Evolutionary conservation across 2,888 invertebrate species (phyloP).

Genomic region (Diarsia brunnea): DNA sequence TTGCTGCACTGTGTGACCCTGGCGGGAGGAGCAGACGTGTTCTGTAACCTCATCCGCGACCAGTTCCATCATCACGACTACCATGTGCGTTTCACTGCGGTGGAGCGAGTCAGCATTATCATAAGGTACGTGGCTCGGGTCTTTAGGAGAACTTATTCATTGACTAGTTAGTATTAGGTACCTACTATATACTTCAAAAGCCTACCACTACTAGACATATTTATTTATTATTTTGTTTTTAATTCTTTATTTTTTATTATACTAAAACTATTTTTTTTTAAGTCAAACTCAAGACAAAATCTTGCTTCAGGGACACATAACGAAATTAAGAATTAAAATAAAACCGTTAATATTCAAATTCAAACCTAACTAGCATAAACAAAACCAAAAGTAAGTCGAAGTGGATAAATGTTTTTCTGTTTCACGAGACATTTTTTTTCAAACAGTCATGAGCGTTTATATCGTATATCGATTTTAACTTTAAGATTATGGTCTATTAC

Average conservation of each 20-base stretch:
- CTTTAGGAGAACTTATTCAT: background rate
- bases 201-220: too few relatives aligned
- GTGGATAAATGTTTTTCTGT: background rate
- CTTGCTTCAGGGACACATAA: background rate
- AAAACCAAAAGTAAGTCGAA: background rate
- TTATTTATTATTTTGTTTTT: too few relatives aligned
- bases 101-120: conserved; percentile 98
- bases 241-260: too few relatives aligned
- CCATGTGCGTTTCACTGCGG: conserved; percentile 97
- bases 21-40: conserved; percentile 98
- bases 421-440: background rate
- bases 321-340: background rate
- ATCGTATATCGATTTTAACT: background rate
- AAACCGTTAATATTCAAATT: background rate
- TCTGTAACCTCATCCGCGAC: conserved; percentile 98
- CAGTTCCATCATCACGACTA: conserved; percentile 98
- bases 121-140: conserved; percentile 89
- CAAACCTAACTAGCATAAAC: background rate
- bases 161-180: too few relatives aligned
- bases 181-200: too few relatives aligned
- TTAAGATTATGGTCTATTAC: background rate
- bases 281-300: background rate
- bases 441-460: background rate
- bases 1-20: conserved; percentile 98
- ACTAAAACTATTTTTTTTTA: too few relatives aligned